phyloP scores from a whole-genome alignment of 2,113 vertebrate species.

The Crotalus horridus region DNA sequence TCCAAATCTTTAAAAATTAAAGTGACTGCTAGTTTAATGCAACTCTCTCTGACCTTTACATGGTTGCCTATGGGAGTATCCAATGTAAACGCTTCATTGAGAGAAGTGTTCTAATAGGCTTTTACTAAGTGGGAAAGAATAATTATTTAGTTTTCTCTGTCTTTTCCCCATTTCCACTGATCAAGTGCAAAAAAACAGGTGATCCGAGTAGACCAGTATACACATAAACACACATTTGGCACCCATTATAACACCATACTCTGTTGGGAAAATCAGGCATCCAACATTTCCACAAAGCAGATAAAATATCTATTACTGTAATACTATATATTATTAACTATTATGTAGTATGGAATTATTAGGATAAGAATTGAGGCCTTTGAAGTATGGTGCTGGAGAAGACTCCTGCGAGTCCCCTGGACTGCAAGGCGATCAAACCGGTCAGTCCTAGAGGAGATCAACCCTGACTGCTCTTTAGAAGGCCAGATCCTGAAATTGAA shows the following conservation, averaged over 20 bases:
- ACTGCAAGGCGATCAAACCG: no score
- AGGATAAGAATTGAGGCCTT: background rate
- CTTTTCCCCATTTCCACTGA: background rate
- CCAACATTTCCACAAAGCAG: background rate
- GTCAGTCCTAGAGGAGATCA: no score
- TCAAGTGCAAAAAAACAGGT: background rate
- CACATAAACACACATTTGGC: background rate
- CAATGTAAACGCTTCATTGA: background rate
- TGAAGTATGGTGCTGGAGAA: no score
- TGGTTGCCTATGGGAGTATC: background rate
- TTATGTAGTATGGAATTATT: background rate
- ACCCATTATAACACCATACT: background rate
- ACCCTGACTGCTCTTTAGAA: no score
- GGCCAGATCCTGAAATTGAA: no score
- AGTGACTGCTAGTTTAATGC: background rate
- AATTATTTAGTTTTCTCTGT: background rate
- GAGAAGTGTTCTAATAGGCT: background rate
- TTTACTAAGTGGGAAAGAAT: background rate
- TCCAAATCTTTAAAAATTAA: background rate
- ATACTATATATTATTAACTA: background rate
- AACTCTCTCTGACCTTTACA: background rate
- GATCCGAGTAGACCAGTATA: background rate
- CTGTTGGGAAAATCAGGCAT: background rate
- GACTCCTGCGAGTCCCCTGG: no score
- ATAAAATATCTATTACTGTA: background rate